Evolutionary conservation across 1,140 invertebrate species (phyloP).

Genomic region (Drosophila kurseongensis): DNA sequence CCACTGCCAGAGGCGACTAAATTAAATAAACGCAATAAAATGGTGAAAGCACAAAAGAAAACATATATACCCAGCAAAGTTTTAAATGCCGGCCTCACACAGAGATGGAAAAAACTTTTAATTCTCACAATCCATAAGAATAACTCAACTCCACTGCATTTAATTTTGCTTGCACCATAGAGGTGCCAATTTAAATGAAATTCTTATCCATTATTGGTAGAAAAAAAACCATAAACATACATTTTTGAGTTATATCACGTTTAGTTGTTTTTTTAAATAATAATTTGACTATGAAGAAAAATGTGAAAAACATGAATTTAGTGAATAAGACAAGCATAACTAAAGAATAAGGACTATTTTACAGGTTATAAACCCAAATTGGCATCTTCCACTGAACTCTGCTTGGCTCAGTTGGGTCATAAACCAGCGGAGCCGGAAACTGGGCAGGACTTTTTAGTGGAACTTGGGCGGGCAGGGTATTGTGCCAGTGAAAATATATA

Average conservation of each 20-base stretch:
- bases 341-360: neutral
- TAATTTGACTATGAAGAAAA: too few relatives aligned
- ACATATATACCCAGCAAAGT: constrained; percentile 34
- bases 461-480: constrained; percentile 1
- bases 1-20: constrained; percentile 55
- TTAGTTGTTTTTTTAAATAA: neutral
- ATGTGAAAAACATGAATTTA: too few relatives aligned
- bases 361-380: neutral
- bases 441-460: constrained; percentile 17
- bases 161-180: neutral
- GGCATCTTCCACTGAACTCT: neutral
- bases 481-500: constrained; percentile 10
- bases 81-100: constrained; percentile 52
- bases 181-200: neutral
- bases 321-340: neutral
- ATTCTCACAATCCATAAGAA: constrained; percentile 60
- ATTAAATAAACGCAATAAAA: constrained; percentile 81
- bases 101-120: constrained; percentile 48
- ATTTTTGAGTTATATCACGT: neutral
- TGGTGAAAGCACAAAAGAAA: constrained; percentile 50
- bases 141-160: constrained; percentile 10
- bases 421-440: constrained; percentile 24
- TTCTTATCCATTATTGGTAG: neutral
- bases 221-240: neutral
- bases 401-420: constrained; percentile 11